Conservation (phyloP, 2,888 invertebrate genomes). For the Agrilus mali region DNA sequence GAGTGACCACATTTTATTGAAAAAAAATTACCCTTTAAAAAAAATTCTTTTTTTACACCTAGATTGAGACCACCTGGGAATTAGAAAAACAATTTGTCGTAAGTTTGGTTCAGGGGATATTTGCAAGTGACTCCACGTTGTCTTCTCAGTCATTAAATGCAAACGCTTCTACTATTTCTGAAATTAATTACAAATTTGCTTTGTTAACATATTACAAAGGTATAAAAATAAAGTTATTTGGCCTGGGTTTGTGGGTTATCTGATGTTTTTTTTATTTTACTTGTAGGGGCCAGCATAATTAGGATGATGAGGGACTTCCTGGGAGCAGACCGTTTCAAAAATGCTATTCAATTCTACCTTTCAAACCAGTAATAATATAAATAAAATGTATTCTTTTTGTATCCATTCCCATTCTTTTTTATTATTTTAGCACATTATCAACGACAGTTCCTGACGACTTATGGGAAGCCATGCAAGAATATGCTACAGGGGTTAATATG, state of each 20-base stretch:
- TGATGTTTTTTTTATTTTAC: neutral
- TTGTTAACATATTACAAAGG: slow-evolving; percentile 59
- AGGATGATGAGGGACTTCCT: slow-evolving; percentile 56
- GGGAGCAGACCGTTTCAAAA: slow-evolving; percentile 38
- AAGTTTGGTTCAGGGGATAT: slow-evolving; percentile 52
- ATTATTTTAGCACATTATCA: no score
- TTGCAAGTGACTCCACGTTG: slow-evolving; percentile 45
- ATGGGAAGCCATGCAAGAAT: no score
- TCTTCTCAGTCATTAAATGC: slow-evolving; percentile 45
- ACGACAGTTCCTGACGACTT: no score
- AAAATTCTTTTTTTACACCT: no score
- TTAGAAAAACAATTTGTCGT: slow-evolving; percentile 56
- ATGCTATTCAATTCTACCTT: slow-evolving; percentile 45
- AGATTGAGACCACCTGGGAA: slow-evolving; percentile 53
- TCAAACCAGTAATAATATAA: slow-evolving; percentile 31
- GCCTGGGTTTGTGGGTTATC: no score
- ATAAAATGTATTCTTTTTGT: neutral
- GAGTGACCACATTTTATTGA: slow-evolving; percentile 9
- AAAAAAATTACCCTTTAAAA: no score
- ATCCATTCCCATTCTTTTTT: no score
- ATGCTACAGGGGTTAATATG: neutral
- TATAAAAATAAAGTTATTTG: slow-evolving; percentile 2
- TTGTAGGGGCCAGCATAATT: slow-evolving; percentile 36
- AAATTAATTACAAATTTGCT: slow-evolving; percentile 51
- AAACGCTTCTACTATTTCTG: slow-evolving; percentile 35